Evolutionary conservation across 2,797 vertebrate genomes (phyloP).

Genomic region (Coracias cyanogaster): DNA sequence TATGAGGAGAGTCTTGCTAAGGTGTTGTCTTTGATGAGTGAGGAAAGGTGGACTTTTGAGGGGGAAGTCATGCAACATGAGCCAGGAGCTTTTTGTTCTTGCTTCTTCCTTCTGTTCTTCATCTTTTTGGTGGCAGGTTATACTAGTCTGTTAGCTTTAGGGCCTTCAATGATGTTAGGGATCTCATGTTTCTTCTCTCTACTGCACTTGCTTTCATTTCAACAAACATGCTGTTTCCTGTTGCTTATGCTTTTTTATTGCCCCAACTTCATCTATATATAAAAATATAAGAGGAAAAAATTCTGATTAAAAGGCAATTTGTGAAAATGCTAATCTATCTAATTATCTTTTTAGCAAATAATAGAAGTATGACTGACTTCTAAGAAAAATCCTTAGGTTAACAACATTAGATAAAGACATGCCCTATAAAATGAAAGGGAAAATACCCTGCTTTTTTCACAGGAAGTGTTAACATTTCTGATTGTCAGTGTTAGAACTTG

Average conservation of each 20-base stretch:
- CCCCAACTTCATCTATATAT: rapidly evolving
- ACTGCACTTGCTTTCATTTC: neutral
- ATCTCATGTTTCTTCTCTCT: neutral
- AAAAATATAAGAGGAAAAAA: neutral
- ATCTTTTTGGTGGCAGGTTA: neutral
- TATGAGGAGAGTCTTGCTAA: neutral
- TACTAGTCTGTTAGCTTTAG: neutral
- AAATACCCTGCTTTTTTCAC: rapidly evolving
- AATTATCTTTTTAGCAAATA: neutral
- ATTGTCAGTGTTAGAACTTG: neutral
- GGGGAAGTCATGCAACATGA: neutral
- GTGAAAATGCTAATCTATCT: neutral
- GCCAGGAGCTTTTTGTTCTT: neutral
- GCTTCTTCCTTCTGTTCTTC: neutral
- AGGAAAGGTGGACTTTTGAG: neutral
- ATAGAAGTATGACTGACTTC: neutral
- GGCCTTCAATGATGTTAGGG: neutral
- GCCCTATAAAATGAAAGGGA: neutral
- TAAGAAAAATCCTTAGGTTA: neutral
- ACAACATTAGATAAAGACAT: neutral
- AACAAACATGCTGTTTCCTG: neutral
- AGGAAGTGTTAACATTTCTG: neutral
- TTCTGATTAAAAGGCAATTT: neutral
- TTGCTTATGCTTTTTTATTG: neutral
- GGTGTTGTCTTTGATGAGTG: neutral